These are phyloP conservation scores for Leptopilina clavipes DNA, from an alignment of 1,140 invertebrate species.

Conservation along the genomic window DNA sequence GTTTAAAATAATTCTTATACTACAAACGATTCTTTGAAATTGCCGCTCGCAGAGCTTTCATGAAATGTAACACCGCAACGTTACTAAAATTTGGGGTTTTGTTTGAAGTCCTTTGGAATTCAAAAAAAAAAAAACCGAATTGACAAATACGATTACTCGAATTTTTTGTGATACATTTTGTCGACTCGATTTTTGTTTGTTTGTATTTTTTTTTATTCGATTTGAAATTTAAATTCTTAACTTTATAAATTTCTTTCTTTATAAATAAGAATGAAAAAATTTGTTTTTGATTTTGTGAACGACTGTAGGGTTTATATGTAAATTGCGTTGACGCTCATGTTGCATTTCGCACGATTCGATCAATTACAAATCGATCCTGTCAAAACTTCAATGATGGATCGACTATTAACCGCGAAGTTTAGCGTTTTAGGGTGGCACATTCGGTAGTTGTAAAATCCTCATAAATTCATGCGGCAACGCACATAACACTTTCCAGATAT, in stretches of 20 bases:
- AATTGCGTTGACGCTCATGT: constrained; percentile 26
- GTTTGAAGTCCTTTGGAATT: background rate
- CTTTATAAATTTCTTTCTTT: too few relatives aligned
- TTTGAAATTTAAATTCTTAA: too few relatives aligned
- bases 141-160: too few relatives aligned
- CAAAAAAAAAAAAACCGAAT: background rate
- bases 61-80: constrained; percentile 46
- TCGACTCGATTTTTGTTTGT: background rate
- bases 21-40: constrained; percentile 45
- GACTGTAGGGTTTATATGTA: background rate
- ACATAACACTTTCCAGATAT: constrained; percentile 51
- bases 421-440: constrained; percentile 55
- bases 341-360: constrained; percentile 44
- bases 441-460: constrained; percentile 57
- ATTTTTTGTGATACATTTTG: background rate
- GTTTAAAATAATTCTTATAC: constrained; percentile 38
- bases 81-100: constrained; percentile 21
- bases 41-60: constrained; percentile 35
- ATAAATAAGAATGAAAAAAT: too few relatives aligned
- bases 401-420: constrained; percentile 58
- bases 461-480: constrained; percentile 57
- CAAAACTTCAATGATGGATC: constrained; percentile 67
- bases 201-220: too few relatives aligned
- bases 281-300: too few relatives aligned
- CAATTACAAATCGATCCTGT: constrained; percentile 64